Conservation (phyloP, 2,888 invertebrate species). For the Eulithis prunata region DNA sequence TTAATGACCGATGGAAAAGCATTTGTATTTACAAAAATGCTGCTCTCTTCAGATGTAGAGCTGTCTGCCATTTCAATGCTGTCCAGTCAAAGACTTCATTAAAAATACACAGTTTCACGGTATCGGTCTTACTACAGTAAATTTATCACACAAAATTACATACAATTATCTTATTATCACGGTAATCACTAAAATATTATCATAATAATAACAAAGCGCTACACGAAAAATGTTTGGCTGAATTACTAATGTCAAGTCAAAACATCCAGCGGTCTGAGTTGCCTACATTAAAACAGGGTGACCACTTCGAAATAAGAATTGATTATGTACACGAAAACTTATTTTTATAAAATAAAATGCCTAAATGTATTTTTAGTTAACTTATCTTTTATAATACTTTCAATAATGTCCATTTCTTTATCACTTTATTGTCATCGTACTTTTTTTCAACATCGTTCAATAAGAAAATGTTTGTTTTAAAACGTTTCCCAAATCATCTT, state of each 20-base stretch:
- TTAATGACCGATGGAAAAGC: constrained; percentile 82
- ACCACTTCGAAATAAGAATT: constrained; percentile 44
- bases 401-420: constrained; percentile 33
- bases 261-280: constrained; percentile 43
- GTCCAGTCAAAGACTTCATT: constrained; percentile 26
- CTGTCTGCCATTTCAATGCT: constrained; percentile 58
- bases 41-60: constrained; percentile 45
- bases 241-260: constrained; percentile 45
- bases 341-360: background rate
- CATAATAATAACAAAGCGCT: constrained; percentile 30
- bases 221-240: constrained; percentile 36
- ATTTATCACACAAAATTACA: constrained; percentile 45
- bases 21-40: constrained; percentile 54
- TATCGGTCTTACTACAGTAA: constrained; percentile 35
- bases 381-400: constrained; percentile 37
- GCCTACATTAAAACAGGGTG: constrained; percentile 47
- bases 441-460: constrained; percentile 53
- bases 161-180: constrained; percentile 37
- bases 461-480: constrained; percentile 86
- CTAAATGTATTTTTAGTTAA: constrained; percentile 6
- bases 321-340: constrained; percentile 7
- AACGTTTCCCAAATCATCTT: constrained; percentile 88
- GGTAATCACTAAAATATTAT: constrained; percentile 39
- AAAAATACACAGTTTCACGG: constrained; percentile 29
- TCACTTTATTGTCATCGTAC: constrained; percentile 71